A percentile compares a stretch with the other conserved stretches of the same genome.
Conservation (phyloP, 2,797 vertebrate genomes). For the Sebastes trivittatus region DNA sequence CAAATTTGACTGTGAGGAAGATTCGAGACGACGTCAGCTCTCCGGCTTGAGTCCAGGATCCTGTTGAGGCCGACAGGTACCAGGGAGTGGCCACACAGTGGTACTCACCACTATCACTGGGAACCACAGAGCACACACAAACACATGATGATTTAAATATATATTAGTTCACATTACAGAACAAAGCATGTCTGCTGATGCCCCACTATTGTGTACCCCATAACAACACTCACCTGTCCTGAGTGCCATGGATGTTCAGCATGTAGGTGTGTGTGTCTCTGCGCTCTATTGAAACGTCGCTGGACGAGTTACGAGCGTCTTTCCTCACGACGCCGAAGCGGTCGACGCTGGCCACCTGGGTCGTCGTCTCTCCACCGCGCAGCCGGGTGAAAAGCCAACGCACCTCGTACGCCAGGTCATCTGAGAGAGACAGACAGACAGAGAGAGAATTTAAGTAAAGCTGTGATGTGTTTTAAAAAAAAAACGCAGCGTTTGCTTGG, state of each 20-base stretch:
- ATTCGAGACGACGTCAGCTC: conserved; percentile 85
- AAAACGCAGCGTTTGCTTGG: no score
- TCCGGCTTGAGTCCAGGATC: conserved; percentile 86
- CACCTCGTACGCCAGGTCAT: conserved; percentile 90
- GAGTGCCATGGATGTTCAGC: conserved; percentile 86
- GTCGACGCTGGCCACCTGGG: conserved; percentile 84
- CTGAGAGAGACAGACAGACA: conserved; percentile 61
- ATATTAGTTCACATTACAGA: no score
- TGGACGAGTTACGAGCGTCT: conserved; percentile 86
- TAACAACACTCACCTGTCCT: conserved; percentile 77
- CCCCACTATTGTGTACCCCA: background rate
- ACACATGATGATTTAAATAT: no score
- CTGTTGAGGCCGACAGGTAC: conserved; percentile 85
- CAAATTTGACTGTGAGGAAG: conserved; percentile 91
- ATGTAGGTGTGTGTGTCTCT: conserved; percentile 81
- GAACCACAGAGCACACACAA: background rate
- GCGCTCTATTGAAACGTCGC: conserved; percentile 89
- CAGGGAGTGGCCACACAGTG: conserved; percentile 90
- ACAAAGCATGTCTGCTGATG: no score
- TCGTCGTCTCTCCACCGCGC: conserved; percentile 73
- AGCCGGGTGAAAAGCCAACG: conserved; percentile 88
- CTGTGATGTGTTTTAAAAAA: background rate
- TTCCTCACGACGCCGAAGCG: conserved; percentile 85
- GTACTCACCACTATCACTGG: conserved; percentile 90
- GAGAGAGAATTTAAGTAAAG: background rate